Evolutionary conservation across 2,113 vertebrate species (phyloP), one percentile per base, ranked within the genome.

Genomic region (Ageneiosus marmoratus): DNA sequence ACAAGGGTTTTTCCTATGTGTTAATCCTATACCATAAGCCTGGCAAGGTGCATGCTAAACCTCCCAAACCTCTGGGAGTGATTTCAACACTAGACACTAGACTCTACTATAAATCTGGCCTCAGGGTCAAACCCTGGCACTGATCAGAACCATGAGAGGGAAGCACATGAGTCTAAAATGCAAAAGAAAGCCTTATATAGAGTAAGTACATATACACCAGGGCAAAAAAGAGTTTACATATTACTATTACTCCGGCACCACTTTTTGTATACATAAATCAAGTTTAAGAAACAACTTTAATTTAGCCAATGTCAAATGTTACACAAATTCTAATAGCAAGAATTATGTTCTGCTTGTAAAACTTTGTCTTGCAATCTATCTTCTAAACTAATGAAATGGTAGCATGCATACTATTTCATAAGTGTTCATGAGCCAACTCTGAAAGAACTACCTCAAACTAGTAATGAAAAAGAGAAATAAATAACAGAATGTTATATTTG

Each of bases 71-170:
- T 63, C 72, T 81, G 65, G 50, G 80, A 93, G 91, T 86, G 90
- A 86, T 93, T 89, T 90, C 89, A 89, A 90, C 88, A 88, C 91
- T 90, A 88, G n/a, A n/a, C 80, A 90, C 86, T 87, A 84, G 91
- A 90, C 82, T 83, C 86, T 87, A 81, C 88, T 82, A 82, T 87
- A 91, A 92, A 92, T 90, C 90, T 89, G 81, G 62, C 62, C 29
- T 83, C 77, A 58, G 53, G 79, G 63, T 27, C 70, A 76, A 80
- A 50, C 32, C 11, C 63, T 79, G 77, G 76, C 77, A 55, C 9
- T 80, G 81, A 37, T 20, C 80, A 62, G 50, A 81, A 51, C n/a
- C 46, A 44, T 4, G 24, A 82, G 24, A 69, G 46, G 29, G 75
- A 84, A 46, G 5, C 56, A 65, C 62, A 77, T n/a, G 24, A 15